Evolutionary conservation across 2,797 vertebrate species (phyloP), one percentile per base, ranked within the genome.

Genomic region (Tragopan temminckii): DNA sequence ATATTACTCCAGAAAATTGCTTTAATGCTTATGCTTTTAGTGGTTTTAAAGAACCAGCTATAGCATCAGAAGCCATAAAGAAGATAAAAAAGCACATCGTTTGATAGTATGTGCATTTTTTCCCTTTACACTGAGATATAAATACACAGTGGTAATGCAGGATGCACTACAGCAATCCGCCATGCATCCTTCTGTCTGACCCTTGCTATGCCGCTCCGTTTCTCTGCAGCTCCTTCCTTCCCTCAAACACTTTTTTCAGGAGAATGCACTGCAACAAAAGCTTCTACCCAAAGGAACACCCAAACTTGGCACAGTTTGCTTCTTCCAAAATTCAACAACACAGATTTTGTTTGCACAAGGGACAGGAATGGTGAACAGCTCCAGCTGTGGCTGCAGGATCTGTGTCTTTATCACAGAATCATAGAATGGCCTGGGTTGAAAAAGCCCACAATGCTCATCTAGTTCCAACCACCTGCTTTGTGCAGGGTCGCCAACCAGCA

Each of bases 1-100:
- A 82, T 96, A 96, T 97, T 97, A 94, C 97, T 96, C 97, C 48
- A 90, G 97, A 97, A 98, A 98, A 98, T 97, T 97, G 97, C 97
- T 97, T 96, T 98, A 97, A 98, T 97, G 97, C 97, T 96, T 87
- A 93, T 93, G 97, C 98, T 98, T 97, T 97, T 97, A 97, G 97
- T 59, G 93, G 86, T 91, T 97, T 96, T 52, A 91, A 89, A 89
- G 97, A 97, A 90, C 19, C 97, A 96, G 94, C 96, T 94, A 93
- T 85, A 95, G 97, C 97, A 94, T 97, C 95, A 97, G 93, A 92
- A 96, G 94, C 95, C 92, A 93, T 95, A 96, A 94, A 96, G 96
- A 96, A 85, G 95, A 97, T 92, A 94, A 94, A 96, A 92, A 94
- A 95, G 96, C 80, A 94, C 93, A 93, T 79, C 91, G 74, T 94